Base-by-base conservation (phyloP, 2,888 invertebrate genomes). In the Coremacera marginata region DNA sequence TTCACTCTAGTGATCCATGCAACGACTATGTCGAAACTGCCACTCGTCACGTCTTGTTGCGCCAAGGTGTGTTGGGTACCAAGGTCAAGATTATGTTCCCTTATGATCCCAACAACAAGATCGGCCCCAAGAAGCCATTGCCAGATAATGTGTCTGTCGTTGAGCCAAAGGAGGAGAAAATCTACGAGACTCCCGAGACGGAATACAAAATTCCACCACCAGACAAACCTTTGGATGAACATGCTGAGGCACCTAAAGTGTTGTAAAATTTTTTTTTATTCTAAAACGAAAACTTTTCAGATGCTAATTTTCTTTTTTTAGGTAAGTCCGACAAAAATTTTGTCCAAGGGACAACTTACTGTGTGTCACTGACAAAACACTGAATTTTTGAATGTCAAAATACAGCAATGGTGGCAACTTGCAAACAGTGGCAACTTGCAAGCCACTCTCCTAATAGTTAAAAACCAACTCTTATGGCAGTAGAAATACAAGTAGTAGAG, bases 71-170 rank as follows among this genome's bases (percentile, higher is more conserved):
- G 82, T 91, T 94, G 72, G 94, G 94, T 83, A 94, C 94, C 83
- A 94, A 94, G 95, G 97, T 95, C 85, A 99, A 99, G 91, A 99
- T 99, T 90, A 99, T 99, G 99, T 93, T 99, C 90, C 98, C 98
- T 60, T 98, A 97, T 94, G 99, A 99, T 91, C 95, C 97, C 80
- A 94, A 94, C 89, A 99, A 99, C 90, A 98, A 99, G 92, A 96
- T 94, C 86, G 99, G 99, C 74, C 99, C 99, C 82, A 98, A 98
- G 93, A 95, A 95, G 89, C 98, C 98, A 5, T 93, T 99, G 87
- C 99, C 99, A 70, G 99, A 99, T 90, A 96, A 98, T 90, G 98
- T 99, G 82, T 94, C 95, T 85, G 98, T 99, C 83, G 95, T 96
- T 78, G 98, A 99, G 90, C 99, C 99, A 77, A 98, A 98, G 91